phyloP scores from a whole-genome alignment of 1,140 invertebrate genomes.

The Euwallacea similis region DNA sequence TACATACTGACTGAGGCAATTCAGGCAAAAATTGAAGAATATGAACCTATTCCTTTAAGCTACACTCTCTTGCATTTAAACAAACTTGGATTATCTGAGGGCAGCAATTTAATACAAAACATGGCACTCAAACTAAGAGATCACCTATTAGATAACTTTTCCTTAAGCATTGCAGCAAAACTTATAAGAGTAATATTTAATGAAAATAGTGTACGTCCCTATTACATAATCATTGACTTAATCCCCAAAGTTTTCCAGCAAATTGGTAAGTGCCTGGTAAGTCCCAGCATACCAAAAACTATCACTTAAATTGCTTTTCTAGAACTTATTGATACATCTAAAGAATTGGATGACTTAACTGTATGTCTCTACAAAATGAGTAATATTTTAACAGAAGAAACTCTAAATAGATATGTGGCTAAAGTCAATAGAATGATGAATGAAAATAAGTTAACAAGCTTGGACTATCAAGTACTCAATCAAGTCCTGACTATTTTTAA shows the following conservation, averaged over 20 bases:
- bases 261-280: constrained; percentile 40
- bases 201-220: constrained; percentile 41
- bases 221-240: constrained; percentile 40
- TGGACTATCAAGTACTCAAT: constrained; percentile 41
- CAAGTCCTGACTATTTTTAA: constrained; percentile 46
- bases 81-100: constrained; percentile 43
- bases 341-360: constrained; percentile 42
- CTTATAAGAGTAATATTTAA: constrained; percentile 41
- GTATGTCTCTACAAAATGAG: constrained; percentile 45
- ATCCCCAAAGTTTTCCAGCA: constrained; percentile 43
- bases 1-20: constrained; percentile 38
- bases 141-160: constrained; percentile 37
- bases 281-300: not conserved
- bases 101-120: constrained; percentile 38
- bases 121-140: constrained; percentile 39
- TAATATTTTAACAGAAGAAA: constrained; percentile 41
- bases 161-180: constrained; percentile 33
- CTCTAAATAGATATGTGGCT: constrained; percentile 40
- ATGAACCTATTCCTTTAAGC: constrained; percentile 42
- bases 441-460: constrained; percentile 29
- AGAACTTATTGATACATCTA: constrained; percentile 40
- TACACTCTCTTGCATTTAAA: constrained; percentile 45
- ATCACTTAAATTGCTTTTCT: constrained; percentile 35
- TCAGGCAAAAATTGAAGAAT: constrained; percentile 36
- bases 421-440: constrained; percentile 43